These are phyloP conservation scores for Stenopsyche tienmushanensis DNA, from an alignment of 1,140 invertebrate genomes.

Conservation along the genomic window DNA sequence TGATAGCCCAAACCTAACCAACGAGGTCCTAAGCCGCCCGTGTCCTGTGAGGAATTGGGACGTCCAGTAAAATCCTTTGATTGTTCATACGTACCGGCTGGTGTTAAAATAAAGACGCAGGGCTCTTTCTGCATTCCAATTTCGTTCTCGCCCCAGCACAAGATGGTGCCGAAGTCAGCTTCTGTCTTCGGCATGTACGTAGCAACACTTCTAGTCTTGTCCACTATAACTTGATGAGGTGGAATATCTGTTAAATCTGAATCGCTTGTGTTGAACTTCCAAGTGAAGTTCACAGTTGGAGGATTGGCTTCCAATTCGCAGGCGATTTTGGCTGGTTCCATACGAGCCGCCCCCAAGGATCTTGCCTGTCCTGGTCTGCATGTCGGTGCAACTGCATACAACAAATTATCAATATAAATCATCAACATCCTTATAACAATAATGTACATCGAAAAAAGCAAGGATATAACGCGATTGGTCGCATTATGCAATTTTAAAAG, in stretches of 20 bases:
- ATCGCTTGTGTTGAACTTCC: slow-evolving; percentile 70
- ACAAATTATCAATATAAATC: slow-evolving; percentile 10
- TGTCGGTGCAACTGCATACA: slow-evolving; percentile 62
- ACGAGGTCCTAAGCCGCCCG: too few species aligned
- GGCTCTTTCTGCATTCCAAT: slow-evolving; percentile 67
- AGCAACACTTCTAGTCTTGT: slow-evolving; percentile 62
- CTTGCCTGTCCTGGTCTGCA: slow-evolving; percentile 64
- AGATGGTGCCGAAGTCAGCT: slow-evolving; percentile 68
- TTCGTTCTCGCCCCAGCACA: slow-evolving; percentile 70
- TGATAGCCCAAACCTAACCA: too few species aligned
- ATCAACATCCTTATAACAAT: neutral
- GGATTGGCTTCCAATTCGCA: slow-evolving; percentile 75
- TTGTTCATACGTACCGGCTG: slow-evolving; percentile 58
- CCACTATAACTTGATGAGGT: slow-evolving; percentile 55
- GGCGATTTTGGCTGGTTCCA: slow-evolving; percentile 62
- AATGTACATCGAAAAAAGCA: neutral
- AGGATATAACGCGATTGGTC: neutral
- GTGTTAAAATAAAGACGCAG: slow-evolving; percentile 71
- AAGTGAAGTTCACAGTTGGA: slow-evolving; percentile 61
- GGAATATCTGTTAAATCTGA: slow-evolving; percentile 63
- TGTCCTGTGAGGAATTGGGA: too few species aligned
- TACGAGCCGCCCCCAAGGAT: slow-evolving; percentile 66
- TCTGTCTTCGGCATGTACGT: slow-evolving; percentile 71
- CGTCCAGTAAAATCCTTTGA: too few species aligned
- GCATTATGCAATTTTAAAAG: too few species aligned